Conservation (phyloP, 2,113 vertebrate species). For the Syrrhaptes paradoxus region DNA sequence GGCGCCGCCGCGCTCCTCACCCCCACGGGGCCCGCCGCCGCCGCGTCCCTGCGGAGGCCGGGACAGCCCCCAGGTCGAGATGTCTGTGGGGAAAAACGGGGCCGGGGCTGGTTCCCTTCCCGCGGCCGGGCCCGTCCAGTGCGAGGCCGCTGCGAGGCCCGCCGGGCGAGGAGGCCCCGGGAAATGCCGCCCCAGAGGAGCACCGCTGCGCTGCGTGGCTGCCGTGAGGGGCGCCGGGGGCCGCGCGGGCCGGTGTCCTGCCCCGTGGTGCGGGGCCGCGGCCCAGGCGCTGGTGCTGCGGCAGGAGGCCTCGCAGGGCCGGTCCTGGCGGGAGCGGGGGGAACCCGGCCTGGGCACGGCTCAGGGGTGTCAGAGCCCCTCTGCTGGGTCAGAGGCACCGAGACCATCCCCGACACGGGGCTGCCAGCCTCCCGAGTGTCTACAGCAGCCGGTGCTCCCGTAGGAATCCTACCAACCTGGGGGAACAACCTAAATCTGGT, state of each 20-base stretch:
- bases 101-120: not conserved
- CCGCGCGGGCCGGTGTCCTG: too few species aligned
- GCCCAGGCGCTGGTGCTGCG: fast-evolving
- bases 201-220: too few species aligned
- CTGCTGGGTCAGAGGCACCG: not conserved
- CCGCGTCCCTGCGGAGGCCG: too few species aligned
- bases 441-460: fast-evolving
- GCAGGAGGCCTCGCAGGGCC: not conserved
- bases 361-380: too few species aligned
- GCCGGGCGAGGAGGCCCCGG: not conserved
- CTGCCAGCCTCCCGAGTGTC: fast-evolving
- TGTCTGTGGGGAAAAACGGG: not conserved
- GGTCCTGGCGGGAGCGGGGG: not conserved
- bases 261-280: fast-evolving
- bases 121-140: not conserved
- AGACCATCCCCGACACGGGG: fast-evolving
- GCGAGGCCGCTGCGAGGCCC: not conserved
- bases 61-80: too few species aligned
- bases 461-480: too few species aligned
- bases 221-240: not conserved
- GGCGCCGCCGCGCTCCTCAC: too few species aligned
- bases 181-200: too few species aligned
- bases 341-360: not conserved
- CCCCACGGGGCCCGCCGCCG: too few species aligned
- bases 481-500: too few species aligned